These are phyloP conservation scores for Euproctis similis DNA, from an alignment of 2,888 invertebrate genomes.

Conservation along the genomic window DNA sequence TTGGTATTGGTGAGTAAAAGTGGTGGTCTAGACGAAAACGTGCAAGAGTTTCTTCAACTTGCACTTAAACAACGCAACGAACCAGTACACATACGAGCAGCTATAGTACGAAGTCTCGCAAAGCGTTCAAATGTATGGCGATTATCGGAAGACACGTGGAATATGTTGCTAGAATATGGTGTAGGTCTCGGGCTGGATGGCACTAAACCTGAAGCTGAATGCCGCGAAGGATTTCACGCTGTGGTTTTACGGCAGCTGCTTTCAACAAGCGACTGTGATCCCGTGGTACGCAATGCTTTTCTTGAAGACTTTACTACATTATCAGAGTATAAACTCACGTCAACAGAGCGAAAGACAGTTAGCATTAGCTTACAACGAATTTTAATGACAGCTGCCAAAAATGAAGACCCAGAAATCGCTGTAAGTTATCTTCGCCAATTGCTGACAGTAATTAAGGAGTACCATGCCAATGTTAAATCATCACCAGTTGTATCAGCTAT, in stretches of 20 bases:
- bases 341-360: conserved; percentile 28
- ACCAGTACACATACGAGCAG: conserved; percentile 40
- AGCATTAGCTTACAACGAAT: conserved; percentile 19
- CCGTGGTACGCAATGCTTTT: conserved; percentile 27
- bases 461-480: conserved; percentile 25
- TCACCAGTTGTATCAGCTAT: conserved; percentile 26
- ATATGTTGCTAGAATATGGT: conserved; percentile 34
- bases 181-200: conserved; percentile 49
- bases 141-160: conserved; percentile 36
- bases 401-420: conserved; percentile 11
- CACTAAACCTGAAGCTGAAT: conserved; percentile 27
- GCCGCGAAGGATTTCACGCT: conserved; percentile 47
- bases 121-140: conserved; percentile 49
- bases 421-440: conserved; percentile 21
- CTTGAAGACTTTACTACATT: conserved; percentile 35
- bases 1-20: conserved; percentile 54
- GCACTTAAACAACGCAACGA: conserved; percentile 40
- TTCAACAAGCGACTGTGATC: conserved; percentile 16
- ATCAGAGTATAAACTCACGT: conserved; percentile 33
- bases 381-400: conserved; percentile 21
- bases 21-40: conserved; percentile 34
- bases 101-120: conserved; percentile 48
- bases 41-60: conserved; percentile 36
- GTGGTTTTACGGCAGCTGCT: conserved; percentile 41
- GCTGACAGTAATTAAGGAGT: conserved; percentile 29